Percentiles rank a stretch among this genome's conserved stretches.
phyloP scores from a whole-genome alignment of 1,140 invertebrate species.

The Cepaea nemoralis region DNA sequence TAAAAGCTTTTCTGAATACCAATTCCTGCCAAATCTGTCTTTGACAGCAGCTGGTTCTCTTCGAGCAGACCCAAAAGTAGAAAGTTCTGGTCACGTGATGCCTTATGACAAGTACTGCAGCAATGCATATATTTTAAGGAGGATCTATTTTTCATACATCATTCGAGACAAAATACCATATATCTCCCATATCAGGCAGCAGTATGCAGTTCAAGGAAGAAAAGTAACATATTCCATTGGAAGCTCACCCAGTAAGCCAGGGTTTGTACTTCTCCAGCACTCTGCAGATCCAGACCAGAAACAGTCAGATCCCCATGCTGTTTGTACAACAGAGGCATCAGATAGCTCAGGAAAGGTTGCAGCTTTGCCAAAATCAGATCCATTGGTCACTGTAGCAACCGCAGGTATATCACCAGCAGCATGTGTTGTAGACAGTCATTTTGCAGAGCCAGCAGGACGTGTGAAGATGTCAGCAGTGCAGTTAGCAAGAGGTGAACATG shows the following conservation, averaged over 20 bases:
- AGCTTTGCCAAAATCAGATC: background rate
- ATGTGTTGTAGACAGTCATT: background rate
- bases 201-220: background rate
- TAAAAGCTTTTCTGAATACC: background rate
- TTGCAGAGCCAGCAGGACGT: background rate
- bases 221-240: background rate
- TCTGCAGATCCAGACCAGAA: too few species aligned
- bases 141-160: constrained; percentile 4
- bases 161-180: background rate
- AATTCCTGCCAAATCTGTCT: background rate
- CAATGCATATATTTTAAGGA: background rate
- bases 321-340: background rate
- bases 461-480: background rate
- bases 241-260: background rate
- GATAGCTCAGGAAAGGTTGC: background rate
- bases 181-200: background rate
- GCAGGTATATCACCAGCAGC: background rate
- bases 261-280: too few species aligned
- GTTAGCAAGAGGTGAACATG: constrained; percentile 7
- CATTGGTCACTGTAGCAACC: background rate
- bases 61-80: background rate
- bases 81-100: background rate
- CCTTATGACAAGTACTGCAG: background rate
- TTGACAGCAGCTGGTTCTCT: background rate
- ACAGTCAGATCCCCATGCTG: too few species aligned